These are phyloP conservation scores for Colletes gigas DNA, from an alignment of 1,140 invertebrate genomes.

Conservation along the genomic window DNA sequence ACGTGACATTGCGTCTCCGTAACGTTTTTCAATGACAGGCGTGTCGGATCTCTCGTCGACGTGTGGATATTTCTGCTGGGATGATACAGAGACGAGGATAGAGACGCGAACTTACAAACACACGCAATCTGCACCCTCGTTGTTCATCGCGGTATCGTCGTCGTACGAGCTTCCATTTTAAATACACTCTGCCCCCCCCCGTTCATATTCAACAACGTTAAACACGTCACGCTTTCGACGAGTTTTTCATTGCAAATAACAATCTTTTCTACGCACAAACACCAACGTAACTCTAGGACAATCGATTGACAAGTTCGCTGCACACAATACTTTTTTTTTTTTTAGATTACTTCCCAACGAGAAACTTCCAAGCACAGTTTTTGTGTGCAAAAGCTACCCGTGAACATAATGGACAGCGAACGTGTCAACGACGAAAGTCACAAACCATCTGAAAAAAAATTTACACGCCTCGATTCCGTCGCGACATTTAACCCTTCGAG, in stretches of 20 bases:
- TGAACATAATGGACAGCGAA: too few species aligned
- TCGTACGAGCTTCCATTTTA: neutral
- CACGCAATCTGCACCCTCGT: conserved; percentile 50
- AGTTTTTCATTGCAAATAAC: neutral
- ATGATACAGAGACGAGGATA: conserved; percentile 50
- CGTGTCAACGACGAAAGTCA: neutral
- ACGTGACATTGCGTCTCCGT: conserved; percentile 25
- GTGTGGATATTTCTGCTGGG: conserved; percentile 30
- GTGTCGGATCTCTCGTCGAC: neutral
- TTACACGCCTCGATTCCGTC: neutral
- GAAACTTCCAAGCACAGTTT: too few species aligned
- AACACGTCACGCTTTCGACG: too few species aligned
- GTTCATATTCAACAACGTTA: neutral
- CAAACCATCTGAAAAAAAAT: neutral
- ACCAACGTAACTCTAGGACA: neutral
- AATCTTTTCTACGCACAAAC: neutral
- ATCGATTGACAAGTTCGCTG: too few species aligned
- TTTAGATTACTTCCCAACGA: too few species aligned
- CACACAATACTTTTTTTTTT: too few species aligned
- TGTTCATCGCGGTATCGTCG: conserved; percentile 45
- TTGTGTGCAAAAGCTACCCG: too few species aligned
- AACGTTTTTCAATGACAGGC: conserved; percentile 28
- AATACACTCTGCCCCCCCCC: neutral
- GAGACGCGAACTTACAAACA: conserved; percentile 44
- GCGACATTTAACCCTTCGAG: conserved; percentile 5